Evolutionary conservation across 2,113 vertebrate genomes (phyloP).

Genomic region (Anhinga anhinga): DNA sequence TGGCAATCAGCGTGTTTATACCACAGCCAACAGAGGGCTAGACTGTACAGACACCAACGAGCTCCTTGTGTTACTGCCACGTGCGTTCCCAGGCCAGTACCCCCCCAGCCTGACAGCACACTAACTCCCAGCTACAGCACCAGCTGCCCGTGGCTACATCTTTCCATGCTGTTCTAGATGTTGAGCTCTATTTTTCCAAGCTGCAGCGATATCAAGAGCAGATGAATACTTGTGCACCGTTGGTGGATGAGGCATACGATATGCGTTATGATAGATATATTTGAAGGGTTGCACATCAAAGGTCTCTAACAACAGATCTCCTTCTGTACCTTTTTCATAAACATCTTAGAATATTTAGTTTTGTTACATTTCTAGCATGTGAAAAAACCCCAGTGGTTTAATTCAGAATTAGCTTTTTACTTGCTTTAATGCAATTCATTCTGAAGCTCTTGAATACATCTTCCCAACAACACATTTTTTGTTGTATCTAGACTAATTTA

Average conservation of each 20-base stretch:
- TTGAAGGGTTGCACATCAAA: not conserved
- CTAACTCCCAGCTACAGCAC: not conserved
- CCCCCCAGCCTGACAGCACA: not conserved
- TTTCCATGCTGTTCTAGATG: rapidly evolving
- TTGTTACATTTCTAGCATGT: too few species aligned
- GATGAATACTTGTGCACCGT: rapidly evolving
- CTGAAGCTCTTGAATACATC: not conserved
- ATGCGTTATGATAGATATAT: rapidly evolving
- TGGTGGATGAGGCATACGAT: rapidly evolving
- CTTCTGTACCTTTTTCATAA: not conserved
- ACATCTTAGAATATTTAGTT: not conserved
- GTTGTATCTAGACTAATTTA: not conserved
- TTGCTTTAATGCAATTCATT: not conserved
- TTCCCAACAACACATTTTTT: not conserved
- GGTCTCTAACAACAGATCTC: not conserved
- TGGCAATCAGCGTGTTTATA: rapidly evolving
- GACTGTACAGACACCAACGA: not conserved
- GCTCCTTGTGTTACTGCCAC: not conserved
- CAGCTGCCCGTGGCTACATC: not conserved
- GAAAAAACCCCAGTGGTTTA: not conserved
- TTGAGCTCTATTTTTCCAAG: not conserved
- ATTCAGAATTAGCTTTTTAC: not conserved
- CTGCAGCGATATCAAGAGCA: not conserved
- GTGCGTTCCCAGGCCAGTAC: rapidly evolving
- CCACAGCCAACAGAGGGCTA: not conserved